These are phyloP conservation scores for Rhincodon typus DNA, from an alignment of 2,797 vertebrate species.

Conservation along the genomic window DNA sequence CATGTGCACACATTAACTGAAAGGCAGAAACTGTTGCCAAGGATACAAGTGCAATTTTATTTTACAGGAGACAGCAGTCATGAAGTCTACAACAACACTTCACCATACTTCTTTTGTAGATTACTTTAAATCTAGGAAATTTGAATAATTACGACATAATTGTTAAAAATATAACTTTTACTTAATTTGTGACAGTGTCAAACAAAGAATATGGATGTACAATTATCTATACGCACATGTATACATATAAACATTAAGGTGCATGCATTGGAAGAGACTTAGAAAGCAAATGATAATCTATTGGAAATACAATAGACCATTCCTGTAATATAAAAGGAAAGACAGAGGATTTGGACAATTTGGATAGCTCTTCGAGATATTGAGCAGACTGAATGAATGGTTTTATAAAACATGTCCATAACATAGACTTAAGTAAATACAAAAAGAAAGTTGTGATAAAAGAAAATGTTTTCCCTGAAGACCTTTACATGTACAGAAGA, in stretches of 20 bases:
- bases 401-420: background rate
- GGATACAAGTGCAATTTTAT: slow-evolving; percentile 8
- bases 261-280: background rate
- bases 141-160: background rate
- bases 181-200: background rate
- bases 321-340: background rate
- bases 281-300: too few relatives aligned
- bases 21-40: slow-evolving; percentile 3
- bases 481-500: too few relatives aligned
- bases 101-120: background rate
- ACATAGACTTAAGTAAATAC: background rate
- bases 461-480: too few relatives aligned
- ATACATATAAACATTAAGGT: background rate
- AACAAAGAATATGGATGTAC: background rate
- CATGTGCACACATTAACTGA: slow-evolving; percentile 1
- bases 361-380: background rate
- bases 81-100: background rate
- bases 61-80: background rate
- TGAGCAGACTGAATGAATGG: background rate
- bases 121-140: background rate
- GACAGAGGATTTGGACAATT: background rate
- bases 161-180: background rate
- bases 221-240: too few relatives aligned
- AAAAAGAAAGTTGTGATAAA: too few relatives aligned
- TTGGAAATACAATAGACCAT: background rate